Base-by-base conservation (phyloP, 2,797 vertebrate species). In the Enteromius unitaeniatus region DNA sequence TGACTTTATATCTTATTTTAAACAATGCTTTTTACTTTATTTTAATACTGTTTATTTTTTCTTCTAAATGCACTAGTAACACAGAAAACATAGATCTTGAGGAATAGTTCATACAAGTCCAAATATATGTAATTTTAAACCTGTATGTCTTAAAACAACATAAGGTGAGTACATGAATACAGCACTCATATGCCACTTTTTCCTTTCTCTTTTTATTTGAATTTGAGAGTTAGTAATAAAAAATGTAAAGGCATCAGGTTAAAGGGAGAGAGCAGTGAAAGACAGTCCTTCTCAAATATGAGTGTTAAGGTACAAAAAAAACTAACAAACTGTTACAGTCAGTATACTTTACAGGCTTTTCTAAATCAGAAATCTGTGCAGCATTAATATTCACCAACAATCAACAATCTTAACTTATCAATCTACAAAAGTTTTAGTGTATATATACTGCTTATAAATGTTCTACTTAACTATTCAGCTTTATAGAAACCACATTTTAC, bases 1-100 rank as follows among this genome's bases (percentile, higher is more conserved):
- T 47, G 68, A 47, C 42, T 9, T 70, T 70, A 26, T 26, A 72
- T 70, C 14, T 70, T 23, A 45, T 69, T 42, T 72, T 15, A 70
- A 70, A 26, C n/a, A 13, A 60, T 60, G 23, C 14, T 28, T 72
- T 70, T 28, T 51, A 31, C 5, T 13, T n/a, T 4, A 28, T 70
- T 70, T 23, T 11, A 4, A 4, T 9, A 40, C 37, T 40, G 37
- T 40, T 1, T 10, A 23, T 49, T 15, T 49, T 74, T 51, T 21
- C 10, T 34, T 9, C 11, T 4, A 4, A 55, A 69, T 42, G 7
- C 1, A 14, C 53, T 21, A 55, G n/a, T 3, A 58, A 28, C 28
- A 60, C 3, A 45, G 5, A 55, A 45, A 80, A 55, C n/a, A 13
- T 17, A 42, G 3, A 55, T 62, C 2, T 28, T 62, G 31, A 31